Base-by-base conservation (phyloP, 2,113 vertebrate genomes). In the Colius striatus region DNA sequence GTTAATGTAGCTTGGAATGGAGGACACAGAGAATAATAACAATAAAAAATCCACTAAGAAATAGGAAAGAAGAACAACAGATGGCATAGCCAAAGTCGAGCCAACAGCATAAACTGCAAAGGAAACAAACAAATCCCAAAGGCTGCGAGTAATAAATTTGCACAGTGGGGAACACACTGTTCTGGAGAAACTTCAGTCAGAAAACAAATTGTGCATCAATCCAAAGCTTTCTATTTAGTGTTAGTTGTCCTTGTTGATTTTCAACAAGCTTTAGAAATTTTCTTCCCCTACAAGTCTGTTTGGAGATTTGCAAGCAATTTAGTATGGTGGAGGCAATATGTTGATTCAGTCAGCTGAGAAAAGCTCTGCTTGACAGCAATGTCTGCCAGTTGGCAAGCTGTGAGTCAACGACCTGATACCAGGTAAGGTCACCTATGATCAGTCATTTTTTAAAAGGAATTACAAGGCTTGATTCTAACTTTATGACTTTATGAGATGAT, bases 101-200 rank as follows among this genome's bases (percentile, higher is more conserved):
- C 51, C 75, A 96, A 67, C 73, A 83, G 86, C 90, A 68, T 71
- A 87, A 93, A 96, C 76, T 96, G 68, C 58, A 95, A 96, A 85
- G 75, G 87, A 97, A 97, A 97, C 83, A 97, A 97, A 95, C 92
- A 97, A 96, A 94, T 94, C 87, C 78, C 94, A 78, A 93, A 93
- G 96, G 91, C 94, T 91, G 76, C 1, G 6, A 93, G 88, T 91
- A 95, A 94, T 96, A 92, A 97, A 95, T 95, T 92, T 94, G 81
- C 95, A 82, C 91, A 96, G 96, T 87, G 57, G 96, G 97, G 92
- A 95, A 93, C 66, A 94, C 66, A 36, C 48, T 82, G 27, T 94
- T 95, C 92, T 91, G 91, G 71, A 97, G 92, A 93, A 96, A 90
- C 86, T 94, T 97, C 90, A 95, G 81, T 95, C 90, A 88, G 94